These are phyloP conservation scores for Nesoenas mayeri DNA, from an alignment of 2,113 vertebrate species.

Conservation along the genomic window DNA sequence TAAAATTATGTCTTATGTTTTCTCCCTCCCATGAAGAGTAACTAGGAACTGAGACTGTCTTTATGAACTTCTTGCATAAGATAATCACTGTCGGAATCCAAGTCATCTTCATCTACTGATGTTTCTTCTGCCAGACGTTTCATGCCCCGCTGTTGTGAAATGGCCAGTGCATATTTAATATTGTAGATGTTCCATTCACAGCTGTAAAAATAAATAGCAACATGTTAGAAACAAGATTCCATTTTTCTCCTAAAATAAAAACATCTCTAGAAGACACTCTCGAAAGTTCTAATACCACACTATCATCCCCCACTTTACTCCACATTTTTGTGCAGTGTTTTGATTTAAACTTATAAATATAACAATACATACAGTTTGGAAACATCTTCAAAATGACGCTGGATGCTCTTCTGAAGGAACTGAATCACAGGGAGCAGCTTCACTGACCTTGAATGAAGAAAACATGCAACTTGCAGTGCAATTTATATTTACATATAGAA, in stretches of 20 bases:
- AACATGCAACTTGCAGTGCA: not conserved
- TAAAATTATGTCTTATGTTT: not conserved
- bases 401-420: constrained; percentile 91
- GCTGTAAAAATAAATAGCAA: constrained; percentile 59
- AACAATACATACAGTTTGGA: constrained; percentile 88
- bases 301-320: not conserved
- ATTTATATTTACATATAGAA: not conserved
- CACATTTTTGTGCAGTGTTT: not conserved
- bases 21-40: not conserved
- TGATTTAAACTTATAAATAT: not conserved
- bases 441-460: constrained; percentile 77
- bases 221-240: not conserved
- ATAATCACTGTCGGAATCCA: constrained; percentile 42
- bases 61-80: constrained; percentile 17
- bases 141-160: constrained; percentile 85
- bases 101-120: not conserved
- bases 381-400: constrained; percentile 86
- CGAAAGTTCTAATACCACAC: fast-evolving
- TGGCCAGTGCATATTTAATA: constrained; percentile 82
- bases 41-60: not conserved
- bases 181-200: constrained; percentile 95
- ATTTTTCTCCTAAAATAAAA: not conserved
- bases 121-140: constrained; percentile 77
- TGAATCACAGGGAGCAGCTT: constrained; percentile 86
- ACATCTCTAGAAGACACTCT: not conserved